These are phyloP conservation scores for Myotis yumanensis DNA, from an alignment of 2,113 vertebrate species.

Conservation along the genomic window DNA sequence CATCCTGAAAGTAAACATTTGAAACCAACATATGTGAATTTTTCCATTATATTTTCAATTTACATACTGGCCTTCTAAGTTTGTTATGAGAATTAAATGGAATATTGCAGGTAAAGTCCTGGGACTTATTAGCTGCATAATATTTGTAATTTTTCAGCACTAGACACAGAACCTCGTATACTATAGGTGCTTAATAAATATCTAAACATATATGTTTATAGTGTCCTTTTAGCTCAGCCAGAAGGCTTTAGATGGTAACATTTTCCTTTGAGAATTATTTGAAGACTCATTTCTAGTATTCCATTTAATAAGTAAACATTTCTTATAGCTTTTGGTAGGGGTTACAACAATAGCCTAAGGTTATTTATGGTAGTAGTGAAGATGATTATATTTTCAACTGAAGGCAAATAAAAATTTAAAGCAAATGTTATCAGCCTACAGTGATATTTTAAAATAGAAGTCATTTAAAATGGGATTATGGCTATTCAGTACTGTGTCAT, in stretches of 20 bases:
- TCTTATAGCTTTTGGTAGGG: not conserved
- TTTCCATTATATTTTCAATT: slow-evolving; percentile 2
- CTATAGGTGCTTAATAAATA: not conserved
- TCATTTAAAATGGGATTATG: not conserved
- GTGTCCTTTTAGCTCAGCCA: not conserved
- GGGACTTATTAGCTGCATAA: not conserved
- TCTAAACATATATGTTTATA: not conserved
- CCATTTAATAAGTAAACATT: not conserved
- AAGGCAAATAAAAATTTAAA: slow-evolving; percentile 22
- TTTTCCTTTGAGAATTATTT: slow-evolving; percentile 16
- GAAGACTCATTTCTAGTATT: slow-evolving; percentile 6
- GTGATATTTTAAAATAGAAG: slow-evolving; percentile 19
- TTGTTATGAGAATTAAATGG: not conserved
- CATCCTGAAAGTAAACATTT: slow-evolving; percentile 5
- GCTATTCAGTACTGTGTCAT: not conserved
- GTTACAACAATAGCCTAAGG: not conserved
- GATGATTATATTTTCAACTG: slow-evolving; percentile 19
- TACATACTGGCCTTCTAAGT: not conserved
- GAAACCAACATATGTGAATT: not conserved
- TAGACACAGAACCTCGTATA: not conserved
- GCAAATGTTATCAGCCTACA: not conserved
- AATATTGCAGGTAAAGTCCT: not conserved
- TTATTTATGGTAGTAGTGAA: not conserved
- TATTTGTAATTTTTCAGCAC: not conserved
- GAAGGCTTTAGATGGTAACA: not conserved